Evolutionary conservation across 2,113 vertebrate genomes (phyloP), one percentile per base, ranked within the genome.

Genomic region (Ascaphus truei): DNA sequence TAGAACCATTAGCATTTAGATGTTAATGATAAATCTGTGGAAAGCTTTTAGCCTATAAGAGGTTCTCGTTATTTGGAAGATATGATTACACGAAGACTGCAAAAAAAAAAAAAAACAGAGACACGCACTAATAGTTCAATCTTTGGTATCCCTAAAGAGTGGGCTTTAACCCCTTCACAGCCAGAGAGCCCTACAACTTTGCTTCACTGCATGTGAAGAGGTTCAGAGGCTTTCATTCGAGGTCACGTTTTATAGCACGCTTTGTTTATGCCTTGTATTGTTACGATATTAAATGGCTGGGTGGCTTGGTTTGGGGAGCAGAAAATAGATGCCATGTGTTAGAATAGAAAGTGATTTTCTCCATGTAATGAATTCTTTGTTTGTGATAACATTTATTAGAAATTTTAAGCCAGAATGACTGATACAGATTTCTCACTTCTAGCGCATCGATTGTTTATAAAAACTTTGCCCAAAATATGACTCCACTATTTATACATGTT

Each of bases 1-100:
- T 89, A 87, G 73, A 72, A 77, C 72, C 1, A 57, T 75, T 77
- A 87, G 82, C 80, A 79, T 86, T 79, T 84, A 76, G 82, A 83
- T 79, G 75, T 74, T 85, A 88, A 88, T 86, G 86, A 88, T 84
- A 83, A 86, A 88, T 76, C 78, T 76, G 60, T 71, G 76, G 73
- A 74, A 71, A 63, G 73, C 47, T 29, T 68, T 72, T 75, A 84
- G 85, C 85, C 86, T 82, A 76, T 80, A 79, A 81, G 75, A 72
- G 57, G 72, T 71, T 77, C 73, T 82, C 74, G 74, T 77, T 69
- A 62, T 77, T 60, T 65, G 52, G 72, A 76, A 62, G 16, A 48
- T 57, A 62, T 0, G 1, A 59, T 62, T 69, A 18, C 62, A 80
- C 41, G 33, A 22, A 48, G 53, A 30, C 57, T 41, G 67, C 66